A percentile compares a stretch with the other conserved stretches of the same genome.
These are phyloP conservation scores for Pomatostomus ruficeps DNA, from an alignment of 2,113 vertebrate species.

Conservation along the genomic window DNA sequence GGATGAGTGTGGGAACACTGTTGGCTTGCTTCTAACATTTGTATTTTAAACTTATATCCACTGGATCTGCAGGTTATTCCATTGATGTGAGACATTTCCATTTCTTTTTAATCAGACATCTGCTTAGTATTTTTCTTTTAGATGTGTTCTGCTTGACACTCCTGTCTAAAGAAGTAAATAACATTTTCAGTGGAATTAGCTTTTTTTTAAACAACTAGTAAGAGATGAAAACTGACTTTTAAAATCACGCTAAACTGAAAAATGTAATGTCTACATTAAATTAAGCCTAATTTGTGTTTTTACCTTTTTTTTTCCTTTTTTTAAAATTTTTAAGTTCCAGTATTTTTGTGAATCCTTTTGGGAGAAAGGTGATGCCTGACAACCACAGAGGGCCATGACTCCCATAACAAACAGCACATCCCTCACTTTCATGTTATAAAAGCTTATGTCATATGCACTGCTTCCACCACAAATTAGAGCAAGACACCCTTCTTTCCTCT, in stretches of 20 bases:
- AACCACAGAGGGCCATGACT: not conserved
- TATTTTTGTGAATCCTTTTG: not conserved
- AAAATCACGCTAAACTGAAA: not conserved
- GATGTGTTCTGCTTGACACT: not conserved
- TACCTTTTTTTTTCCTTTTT: rapidly evolving
- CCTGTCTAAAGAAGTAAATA: not conserved
- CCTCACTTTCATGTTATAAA: not conserved
- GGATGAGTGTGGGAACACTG: not conserved
- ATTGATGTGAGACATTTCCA: not conserved
- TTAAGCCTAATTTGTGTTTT: not conserved
- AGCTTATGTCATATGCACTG: not conserved
- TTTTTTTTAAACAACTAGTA: not conserved
- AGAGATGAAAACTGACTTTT: not conserved
- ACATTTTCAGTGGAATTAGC: not conserved
- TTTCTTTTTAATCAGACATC: not conserved
- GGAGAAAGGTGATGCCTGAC: not conserved
- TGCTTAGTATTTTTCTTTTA: not conserved
- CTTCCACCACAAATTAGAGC: not conserved
- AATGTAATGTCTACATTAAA: not conserved
- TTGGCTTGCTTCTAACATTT: not conserved
- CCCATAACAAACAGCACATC: not conserved
- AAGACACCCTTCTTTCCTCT: not conserved
- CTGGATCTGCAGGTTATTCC: not conserved
- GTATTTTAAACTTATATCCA: not conserved
- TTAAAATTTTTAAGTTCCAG: not conserved